A percentile compares a stretch with the other conserved stretches of the same genome.
Conservation (phyloP, 2,888 invertebrate species). For the Lasioglossum pauxillum region DNA sequence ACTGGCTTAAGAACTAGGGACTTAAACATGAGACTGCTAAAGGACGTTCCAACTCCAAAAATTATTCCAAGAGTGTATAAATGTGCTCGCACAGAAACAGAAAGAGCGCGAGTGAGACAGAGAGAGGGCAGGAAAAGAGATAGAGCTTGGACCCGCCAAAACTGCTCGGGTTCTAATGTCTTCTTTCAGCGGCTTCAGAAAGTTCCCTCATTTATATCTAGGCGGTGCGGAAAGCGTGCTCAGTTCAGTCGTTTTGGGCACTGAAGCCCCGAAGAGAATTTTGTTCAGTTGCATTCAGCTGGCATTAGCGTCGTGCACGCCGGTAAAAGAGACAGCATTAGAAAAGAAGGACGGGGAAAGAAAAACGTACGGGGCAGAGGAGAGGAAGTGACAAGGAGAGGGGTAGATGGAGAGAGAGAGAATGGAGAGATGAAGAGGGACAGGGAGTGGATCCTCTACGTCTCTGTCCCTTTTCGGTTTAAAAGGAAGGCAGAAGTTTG, state of each 20-base stretch:
- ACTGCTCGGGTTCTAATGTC: constrained; percentile 62
- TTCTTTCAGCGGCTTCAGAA: constrained; percentile 64
- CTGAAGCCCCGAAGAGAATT: constrained; percentile 56
- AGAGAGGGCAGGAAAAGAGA: not conserved
- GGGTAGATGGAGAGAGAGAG: not conserved
- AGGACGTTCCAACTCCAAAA: constrained; percentile 55
- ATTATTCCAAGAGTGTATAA: constrained; percentile 58
- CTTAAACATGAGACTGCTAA: constrained; percentile 57
- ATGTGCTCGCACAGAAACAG: constrained; percentile 19
- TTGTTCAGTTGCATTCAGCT: constrained; percentile 67
- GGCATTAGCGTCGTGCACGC: constrained; percentile 62
- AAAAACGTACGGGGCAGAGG: constrained; percentile 42
- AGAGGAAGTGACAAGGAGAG: constrained; percentile 47
- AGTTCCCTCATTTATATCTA: constrained; percentile 74
- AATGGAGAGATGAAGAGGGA: not conserved
- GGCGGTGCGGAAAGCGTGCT: constrained; percentile 62
- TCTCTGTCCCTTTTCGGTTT: constrained; percentile 61
- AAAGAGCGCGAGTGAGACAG: not conserved
- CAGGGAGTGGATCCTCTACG: not conserved
- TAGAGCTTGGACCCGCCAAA: constrained; percentile 34
- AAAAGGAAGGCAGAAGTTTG: constrained; percentile 74
- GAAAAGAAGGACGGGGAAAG: constrained; percentile 33
- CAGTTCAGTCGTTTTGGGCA: constrained; percentile 67
- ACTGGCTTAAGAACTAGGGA: constrained; percentile 39
- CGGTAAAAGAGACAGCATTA: constrained; percentile 53